Evolutionary conservation across 2,888 invertebrate genomes (phyloP), one percentile per base, ranked within the genome.

Genomic region (Mayetiola destructor): DNA sequence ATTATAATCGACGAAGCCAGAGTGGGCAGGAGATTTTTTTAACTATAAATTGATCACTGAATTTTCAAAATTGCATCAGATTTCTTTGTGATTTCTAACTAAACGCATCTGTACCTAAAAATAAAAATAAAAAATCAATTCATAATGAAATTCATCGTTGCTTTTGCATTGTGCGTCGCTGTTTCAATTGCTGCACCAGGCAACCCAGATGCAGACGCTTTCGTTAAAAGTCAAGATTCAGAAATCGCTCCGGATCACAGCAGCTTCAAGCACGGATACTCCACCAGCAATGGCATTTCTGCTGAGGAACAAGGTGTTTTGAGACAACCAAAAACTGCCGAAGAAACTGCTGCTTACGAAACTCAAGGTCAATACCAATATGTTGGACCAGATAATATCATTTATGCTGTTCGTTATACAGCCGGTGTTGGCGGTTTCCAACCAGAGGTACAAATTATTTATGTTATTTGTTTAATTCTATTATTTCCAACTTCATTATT

Each of bases 381-480:
- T 66, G 63, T 69, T 12, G 72, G 69, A 39, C 66, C 71, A n/a
- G 76, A 77, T 63, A 77, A 77, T 56, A 68, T 71, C 58, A 67
- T 66, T 53, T 72, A 74, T 61, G 71, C 72, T 48, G 66, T 76
- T 5, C 69, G 64, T 55, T 78, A 76, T 63, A 69, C 69, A 1
- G 77, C 78, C 58, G 77, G 77, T 63, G 75, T 76, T 63, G 73
- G 76, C 61, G 77, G 77, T 60, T 77, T 72, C 69, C 75, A 75
- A 65, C 75, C 76, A 1, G 61, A 65, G 58, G 70, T 69, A n/a
- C n/a, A n/a, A n/a, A n/a, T n/a, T n/a, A n/a, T n/a, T n/a, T n/a
- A n/a, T 29, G 65, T 62, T n/a, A n/a, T n/a, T n/a, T n/a, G n/a
- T n/a, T n/a, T n/a, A n/a, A n/a, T n/a, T n/a, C n/a, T n/a, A n/a